Conservation (phyloP, 2,888 invertebrate species). For the Xestia rhomboidea region DNA sequence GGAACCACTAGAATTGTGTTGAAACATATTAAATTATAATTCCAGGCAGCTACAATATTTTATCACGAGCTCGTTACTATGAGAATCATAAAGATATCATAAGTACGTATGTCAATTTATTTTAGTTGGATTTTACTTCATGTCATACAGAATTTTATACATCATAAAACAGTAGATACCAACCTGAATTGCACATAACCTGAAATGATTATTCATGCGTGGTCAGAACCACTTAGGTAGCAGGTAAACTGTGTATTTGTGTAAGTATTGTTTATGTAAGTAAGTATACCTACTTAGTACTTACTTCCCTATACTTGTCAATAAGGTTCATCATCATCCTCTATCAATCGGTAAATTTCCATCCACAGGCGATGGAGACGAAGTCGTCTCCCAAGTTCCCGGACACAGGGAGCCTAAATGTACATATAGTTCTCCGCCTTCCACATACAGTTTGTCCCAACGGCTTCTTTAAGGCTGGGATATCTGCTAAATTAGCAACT, state of each 20-base stretch:
- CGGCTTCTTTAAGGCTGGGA: too few species aligned
- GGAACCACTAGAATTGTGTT: slow-evolving; percentile 18
- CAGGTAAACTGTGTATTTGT: not conserved
- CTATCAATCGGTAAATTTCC: not conserved
- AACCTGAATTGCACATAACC: not conserved
- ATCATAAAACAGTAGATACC: not conserved
- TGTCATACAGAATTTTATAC: not conserved
- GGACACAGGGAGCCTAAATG: not conserved
- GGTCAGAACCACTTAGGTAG: not conserved
- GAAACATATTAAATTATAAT: slow-evolving; percentile 13
- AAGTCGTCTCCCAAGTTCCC: not conserved
- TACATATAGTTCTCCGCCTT: not conserved
- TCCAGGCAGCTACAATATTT: not conserved
- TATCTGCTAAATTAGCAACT: too few species aligned
- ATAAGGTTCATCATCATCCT: not conserved
- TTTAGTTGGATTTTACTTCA: not conserved
- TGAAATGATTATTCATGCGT: not conserved
- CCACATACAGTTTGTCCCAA: not conserved
- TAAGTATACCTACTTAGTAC: not conserved
- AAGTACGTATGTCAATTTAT: slow-evolving; percentile 5
- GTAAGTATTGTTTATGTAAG: not conserved
- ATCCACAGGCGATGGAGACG: not conserved
- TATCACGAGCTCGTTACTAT: slow-evolving; percentile 4
- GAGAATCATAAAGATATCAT: slow-evolving; percentile 24
- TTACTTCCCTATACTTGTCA: not conserved